Percentiles rank a stretch among this genome's conserved stretches.
These are phyloP conservation scores for Harpegnathos saltator DNA, from an alignment of 1,140 invertebrate species.

Conservation along the genomic window DNA sequence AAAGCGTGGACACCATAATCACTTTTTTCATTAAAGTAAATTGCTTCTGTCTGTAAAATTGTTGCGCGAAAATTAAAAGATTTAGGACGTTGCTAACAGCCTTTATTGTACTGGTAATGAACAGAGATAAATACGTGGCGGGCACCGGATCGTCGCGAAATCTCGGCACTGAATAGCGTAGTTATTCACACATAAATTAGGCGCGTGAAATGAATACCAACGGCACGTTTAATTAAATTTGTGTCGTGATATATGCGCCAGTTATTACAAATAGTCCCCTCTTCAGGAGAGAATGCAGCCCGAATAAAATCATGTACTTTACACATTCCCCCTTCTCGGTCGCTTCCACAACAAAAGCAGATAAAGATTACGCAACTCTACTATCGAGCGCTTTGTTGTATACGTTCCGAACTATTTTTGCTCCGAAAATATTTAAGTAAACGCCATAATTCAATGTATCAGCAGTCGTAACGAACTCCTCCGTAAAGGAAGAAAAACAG, in stretches of 20 bases:
- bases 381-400: conserved; percentile 2
- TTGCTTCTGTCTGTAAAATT: neutral
- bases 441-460: conserved; percentile 54
- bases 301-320: conserved; percentile 77
- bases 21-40: conserved; percentile 34
- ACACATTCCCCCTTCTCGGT: conserved; percentile 70
- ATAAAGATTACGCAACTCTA: neutral
- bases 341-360: neutral
- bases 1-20: neutral
- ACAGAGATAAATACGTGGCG: conserved; percentile 69
- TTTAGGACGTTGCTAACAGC: conserved; percentile 12
- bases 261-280: conserved; percentile 81
- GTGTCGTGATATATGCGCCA: conserved; percentile 83
- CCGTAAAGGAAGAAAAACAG: conserved; percentile 55
- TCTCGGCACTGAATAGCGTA: conserved; percentile 77
- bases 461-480: conserved; percentile 54
- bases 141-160: conserved; percentile 72
- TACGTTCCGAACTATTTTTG: conserved; percentile 18
- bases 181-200: conserved; percentile 85
- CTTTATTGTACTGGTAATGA: conserved; percentile 65
- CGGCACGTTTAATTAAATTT: conserved; percentile 85
- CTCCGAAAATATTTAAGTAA: conserved; percentile 19
- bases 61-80: conserved; percentile 41
- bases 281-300: conserved; percentile 65
- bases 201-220: conserved; percentile 82